Conservation (phyloP, 1,140 invertebrate species). For the Drosophila lini region DNA sequence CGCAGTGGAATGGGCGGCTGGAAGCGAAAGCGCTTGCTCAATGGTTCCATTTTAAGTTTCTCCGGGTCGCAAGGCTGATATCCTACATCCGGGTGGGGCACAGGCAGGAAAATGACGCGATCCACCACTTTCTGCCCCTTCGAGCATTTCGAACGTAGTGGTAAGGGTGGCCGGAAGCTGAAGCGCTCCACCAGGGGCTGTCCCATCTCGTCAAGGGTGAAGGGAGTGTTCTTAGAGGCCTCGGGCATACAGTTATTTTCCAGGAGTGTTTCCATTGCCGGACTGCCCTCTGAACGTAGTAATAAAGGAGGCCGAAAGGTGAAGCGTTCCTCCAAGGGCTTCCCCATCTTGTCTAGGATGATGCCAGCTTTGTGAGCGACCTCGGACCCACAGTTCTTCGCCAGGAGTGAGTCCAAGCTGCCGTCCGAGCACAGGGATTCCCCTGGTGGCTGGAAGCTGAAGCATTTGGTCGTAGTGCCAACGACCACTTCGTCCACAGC, state of each 20-base stretch:
- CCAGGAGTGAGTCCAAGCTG: background rate
- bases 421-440: background rate
- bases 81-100: constrained; percentile 34
- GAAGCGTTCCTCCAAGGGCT: no score
- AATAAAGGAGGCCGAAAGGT: constrained; percentile 23
- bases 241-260: no score
- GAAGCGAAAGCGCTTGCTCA: constrained; percentile 24
- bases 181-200: constrained; percentile 60
- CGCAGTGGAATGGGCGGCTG: constrained; percentile 31
- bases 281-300: no score
- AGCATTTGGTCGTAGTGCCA: background rate
- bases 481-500: background rate
- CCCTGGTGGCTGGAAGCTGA: background rate
- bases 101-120: background rate
- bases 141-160: no score
- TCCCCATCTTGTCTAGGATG: no score
- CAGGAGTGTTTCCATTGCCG: no score
- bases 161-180: constrained; percentile 28
- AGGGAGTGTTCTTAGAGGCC: no score
- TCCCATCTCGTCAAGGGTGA: constrained; percentile 41
- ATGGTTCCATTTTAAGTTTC: background rate
- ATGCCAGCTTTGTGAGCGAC: background rate
- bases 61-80: constrained; percentile 38
- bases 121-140: no score
- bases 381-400: background rate